Base-by-base conservation (phyloP, 2,797 vertebrate genomes). In the Cheirogaleus major region DNA sequence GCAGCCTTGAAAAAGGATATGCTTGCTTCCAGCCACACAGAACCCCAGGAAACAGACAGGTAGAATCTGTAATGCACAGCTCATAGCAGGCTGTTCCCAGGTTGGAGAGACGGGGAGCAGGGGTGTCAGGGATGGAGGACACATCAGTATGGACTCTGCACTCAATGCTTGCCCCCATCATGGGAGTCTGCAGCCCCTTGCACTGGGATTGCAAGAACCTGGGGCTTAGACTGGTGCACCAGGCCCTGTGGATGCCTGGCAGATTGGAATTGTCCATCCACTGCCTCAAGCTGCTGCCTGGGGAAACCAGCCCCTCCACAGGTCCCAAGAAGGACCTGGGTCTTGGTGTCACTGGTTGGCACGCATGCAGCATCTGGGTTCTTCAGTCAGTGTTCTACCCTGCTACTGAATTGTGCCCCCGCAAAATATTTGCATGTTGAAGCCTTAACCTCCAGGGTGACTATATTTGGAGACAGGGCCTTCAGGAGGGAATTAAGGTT, bases 71-170 rank as follows among this genome's bases (percentile, higher is more conserved):
- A 27, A 35, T 5, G 18, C 15, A 22, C 12, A 57, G 45, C 13
- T 2, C 22, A 0, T 5, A 32, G 91, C 73, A 32, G 84, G 30
- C n/a, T 27, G 35, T 38, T 41, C 48, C 11, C 11, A 32, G n/a
- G 23, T 2, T 32, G 35, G 57, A 55, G 38, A 73, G 83, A 35
- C 6, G 41, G 52, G 14, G n/a, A n/a, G 45, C 32, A 20, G 12
- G 43, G 65, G 59, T 5, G 35, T 48, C 18, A 3, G 17, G 32
- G 27, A 1, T 15, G 3, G 0, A 18, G 65, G 0, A 35, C 8
- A 3, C 38, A 27, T 38, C 6, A 25, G 70, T 30, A 5, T 2
- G 38, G 9, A 4, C 48, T 57, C 67, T 45, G 5, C 48, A 38
- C 12, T n/a, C 38, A 12, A 9, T 20, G 38, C 23, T 23, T 2